Evolutionary conservation across 2,797 vertebrate species (phyloP), one percentile per base, ranked within the genome.

Genomic region (Allobates femoralis): DNA sequence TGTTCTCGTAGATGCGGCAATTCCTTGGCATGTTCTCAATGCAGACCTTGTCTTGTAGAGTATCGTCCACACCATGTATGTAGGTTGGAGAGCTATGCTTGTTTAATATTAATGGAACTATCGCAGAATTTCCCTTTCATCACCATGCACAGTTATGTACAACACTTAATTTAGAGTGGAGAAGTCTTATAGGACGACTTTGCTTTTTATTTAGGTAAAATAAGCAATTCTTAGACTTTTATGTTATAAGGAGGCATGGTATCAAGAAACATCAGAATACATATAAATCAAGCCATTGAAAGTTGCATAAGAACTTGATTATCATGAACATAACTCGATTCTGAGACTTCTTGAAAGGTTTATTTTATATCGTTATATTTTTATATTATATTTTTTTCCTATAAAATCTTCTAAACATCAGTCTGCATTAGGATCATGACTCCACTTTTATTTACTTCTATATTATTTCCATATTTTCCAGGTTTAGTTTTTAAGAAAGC

Each of bases 31-130:
- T 1, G 8, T 28, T 71, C 77, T 90, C 84, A 90, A 46, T 58
- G 87, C 62, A 81, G 62, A 83, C 50, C 18, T 91, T 91, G 89
- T 91, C 90, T 88, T 78, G 90, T 86, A 73, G 88, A 62, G 7
- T 85, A 37, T 88, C 73, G 37, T 88, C 55, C 84, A 83, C 53
- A 16, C 85, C 74, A 77, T 37, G 60, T 86, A 78, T 12, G 21
- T 87, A 81, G 89, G 88, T 86, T 89, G 82, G 79, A 88, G 74
- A 41, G 1, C 0, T 83, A 90, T 77, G 34, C 87, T 89, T 90
- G 56, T 77, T 74, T 51, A 71, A 12, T 89, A 82, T 89, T 84
- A 81, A 89, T 85, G 28, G 21, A 85, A 3, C 46, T 86, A 23
- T 76, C 16, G 0, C 58, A 28, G 55, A 87, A 14, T 89, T 83